These are phyloP conservation scores for Ophioninae sp. DNA, from an alignment of 2,888 invertebrate species.

Conservation along the genomic window DNA sequence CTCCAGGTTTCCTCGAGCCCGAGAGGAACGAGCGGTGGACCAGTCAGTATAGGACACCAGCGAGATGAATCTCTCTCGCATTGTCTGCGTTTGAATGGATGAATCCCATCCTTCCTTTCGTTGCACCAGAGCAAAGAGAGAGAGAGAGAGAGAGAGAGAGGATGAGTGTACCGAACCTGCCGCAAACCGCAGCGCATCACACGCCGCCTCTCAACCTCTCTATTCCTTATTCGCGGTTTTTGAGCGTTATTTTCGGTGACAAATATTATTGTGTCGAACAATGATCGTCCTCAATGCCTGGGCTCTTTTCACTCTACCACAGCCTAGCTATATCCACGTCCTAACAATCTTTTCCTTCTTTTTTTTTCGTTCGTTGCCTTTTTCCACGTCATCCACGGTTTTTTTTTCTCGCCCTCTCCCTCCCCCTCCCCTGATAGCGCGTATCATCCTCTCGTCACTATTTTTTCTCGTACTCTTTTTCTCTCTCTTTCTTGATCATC, in stretches of 20 bases:
- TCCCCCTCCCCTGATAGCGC: conserved; percentile 20
- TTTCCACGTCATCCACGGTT: conserved; percentile 47
- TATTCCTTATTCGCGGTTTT: conserved; percentile 67
- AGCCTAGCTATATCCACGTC: conserved; percentile 29
- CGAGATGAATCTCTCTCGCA: conserved; percentile 77
- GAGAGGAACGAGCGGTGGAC: conserved; percentile 59
- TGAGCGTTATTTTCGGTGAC: conserved; percentile 79
- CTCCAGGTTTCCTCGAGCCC: conserved; percentile 51
- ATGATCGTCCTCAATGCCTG: conserved; percentile 78
- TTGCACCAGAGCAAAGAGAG: conserved; percentile 46
- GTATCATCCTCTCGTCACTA: conserved; percentile 32
- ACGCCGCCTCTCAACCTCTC: conserved; percentile 56
- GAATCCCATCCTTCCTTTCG: conserved; percentile 69
- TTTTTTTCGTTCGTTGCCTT: conserved; percentile 29
- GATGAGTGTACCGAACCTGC: conserved; percentile 38
- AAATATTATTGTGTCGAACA: conserved; percentile 81
- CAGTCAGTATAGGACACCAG: conserved; percentile 69
- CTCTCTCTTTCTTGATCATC: conserved; percentile 50
- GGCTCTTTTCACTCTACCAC: conserved; percentile 56
- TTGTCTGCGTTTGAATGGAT: conserved; percentile 64
- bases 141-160: background rate
- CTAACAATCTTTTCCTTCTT: conserved; percentile 46
- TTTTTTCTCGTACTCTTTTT: conserved; percentile 25
- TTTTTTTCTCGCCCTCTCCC: conserved; percentile 39
- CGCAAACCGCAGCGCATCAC: conserved; percentile 48